phyloP scores from a whole-genome alignment of 1,140 invertebrate species.

The Apis cerana region DNA sequence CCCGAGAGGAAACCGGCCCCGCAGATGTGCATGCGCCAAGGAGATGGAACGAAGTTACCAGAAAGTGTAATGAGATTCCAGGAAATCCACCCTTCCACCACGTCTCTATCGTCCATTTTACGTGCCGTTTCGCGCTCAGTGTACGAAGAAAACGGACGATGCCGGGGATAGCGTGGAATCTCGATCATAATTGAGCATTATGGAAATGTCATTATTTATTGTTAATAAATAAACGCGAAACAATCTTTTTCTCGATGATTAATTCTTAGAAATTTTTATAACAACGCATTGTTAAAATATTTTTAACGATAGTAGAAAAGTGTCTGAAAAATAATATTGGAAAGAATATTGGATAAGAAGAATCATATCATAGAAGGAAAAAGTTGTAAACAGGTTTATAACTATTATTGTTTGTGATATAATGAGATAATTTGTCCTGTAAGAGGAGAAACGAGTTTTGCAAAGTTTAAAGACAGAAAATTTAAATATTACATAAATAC shows the following conservation, averaged over 20 bases:
- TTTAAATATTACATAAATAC: too few species aligned
- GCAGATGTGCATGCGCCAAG: background rate
- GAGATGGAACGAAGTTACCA: slow-evolving; percentile 14
- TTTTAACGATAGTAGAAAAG: too few species aligned
- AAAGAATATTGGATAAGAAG: too few species aligned
- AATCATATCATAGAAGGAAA: background rate
- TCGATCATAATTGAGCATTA: slow-evolving; percentile 11
- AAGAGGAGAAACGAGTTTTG: background rate
- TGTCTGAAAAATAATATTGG: too few species aligned
- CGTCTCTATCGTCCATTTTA: slow-evolving; percentile 24
- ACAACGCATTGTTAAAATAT: too few species aligned
- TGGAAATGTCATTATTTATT: slow-evolving; percentile 25
- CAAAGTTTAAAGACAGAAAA: background rate
- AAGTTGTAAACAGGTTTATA: background rate
- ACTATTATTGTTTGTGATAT: too few species aligned
- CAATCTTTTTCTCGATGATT: background rate
- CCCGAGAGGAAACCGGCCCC: too few species aligned
- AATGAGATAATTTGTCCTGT: background rate
- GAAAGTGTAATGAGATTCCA: slow-evolving; percentile 24
- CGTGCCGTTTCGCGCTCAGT: slow-evolving; percentile 18
- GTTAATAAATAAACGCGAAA: background rate
- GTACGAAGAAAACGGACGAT: slow-evolving; percentile 11
- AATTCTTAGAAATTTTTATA: too few species aligned
- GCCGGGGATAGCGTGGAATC: background rate
- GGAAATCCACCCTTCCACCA: slow-evolving; percentile 14